These are phyloP conservation scores for Macrobrachium nipponense DNA, from an alignment of 1,140 invertebrate genomes.

Conservation along the genomic window DNA sequence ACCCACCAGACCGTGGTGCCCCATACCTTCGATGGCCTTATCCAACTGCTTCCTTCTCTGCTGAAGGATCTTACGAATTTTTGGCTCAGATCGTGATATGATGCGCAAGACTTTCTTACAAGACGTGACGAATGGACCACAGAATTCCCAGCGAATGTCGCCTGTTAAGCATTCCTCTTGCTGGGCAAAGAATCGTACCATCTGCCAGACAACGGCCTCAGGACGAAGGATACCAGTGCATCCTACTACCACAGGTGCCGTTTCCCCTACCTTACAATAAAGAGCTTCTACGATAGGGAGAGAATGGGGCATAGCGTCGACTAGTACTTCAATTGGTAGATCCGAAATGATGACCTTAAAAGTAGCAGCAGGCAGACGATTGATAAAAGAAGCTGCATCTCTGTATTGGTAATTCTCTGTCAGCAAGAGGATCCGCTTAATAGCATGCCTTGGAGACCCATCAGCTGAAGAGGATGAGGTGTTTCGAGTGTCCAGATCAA, in stretches of 20 bases:
- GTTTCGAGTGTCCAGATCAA: slow-evolving; percentile 67
- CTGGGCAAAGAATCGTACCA: slow-evolving; percentile 82
- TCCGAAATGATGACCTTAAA: slow-evolving; percentile 78
- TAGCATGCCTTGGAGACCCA: slow-evolving; percentile 79
- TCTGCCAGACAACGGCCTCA: slow-evolving; percentile 82
- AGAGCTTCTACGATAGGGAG: slow-evolving; percentile 87
- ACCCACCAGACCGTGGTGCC: slow-evolving; percentile 86
- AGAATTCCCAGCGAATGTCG: slow-evolving; percentile 70
- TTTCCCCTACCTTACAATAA: slow-evolving; percentile 77
- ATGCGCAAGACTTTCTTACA: slow-evolving; percentile 74
- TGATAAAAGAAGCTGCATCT: slow-evolving; percentile 82
- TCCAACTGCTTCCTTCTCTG: slow-evolving; percentile 80
- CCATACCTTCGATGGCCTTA: slow-evolving; percentile 84
- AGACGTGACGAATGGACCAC: slow-evolving; percentile 71
- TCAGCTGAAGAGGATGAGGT: slow-evolving; percentile 73
- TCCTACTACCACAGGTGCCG: slow-evolving; percentile 67
- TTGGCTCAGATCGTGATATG: slow-evolving; percentile 73
- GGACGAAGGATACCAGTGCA: slow-evolving; percentile 73
- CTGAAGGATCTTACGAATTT: slow-evolving; percentile 73
- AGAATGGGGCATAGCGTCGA: slow-evolving; percentile 88
- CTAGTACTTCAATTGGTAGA: slow-evolving; percentile 85
- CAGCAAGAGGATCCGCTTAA: slow-evolving; percentile 78
- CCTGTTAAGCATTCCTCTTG: slow-evolving; percentile 70
- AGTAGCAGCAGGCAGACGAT: slow-evolving; percentile 79
- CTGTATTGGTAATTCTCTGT: slow-evolving; percentile 83